Evolutionary conservation across 2,888 invertebrate genomes (phyloP).

Genomic region (Unio delphinus): DNA sequence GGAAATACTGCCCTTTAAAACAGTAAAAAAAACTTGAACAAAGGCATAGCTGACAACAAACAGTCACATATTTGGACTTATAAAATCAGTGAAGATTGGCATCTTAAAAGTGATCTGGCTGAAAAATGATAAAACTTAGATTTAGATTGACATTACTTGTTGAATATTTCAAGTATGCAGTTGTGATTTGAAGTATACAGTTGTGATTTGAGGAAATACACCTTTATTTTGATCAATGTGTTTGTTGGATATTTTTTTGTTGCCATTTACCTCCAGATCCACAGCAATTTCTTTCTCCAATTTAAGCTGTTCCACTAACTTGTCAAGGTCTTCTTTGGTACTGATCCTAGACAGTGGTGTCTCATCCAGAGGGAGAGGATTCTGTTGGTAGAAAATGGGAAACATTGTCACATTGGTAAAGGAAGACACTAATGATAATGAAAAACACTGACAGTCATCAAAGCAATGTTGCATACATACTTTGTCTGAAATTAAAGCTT

Average conservation of each 20-base stretch:
- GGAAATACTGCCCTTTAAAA: no score
- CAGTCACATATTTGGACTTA: no score
- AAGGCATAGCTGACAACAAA: no score
- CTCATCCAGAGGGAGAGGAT: conserved; percentile 75
- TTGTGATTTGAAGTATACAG: not conserved
- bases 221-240: not conserved
- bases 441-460: not conserved
- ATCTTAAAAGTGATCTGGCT: no score
- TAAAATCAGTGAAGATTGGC: no score
- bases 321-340: conserved; percentile 78
- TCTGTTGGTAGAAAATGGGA: conserved; percentile 52
- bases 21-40: no score
- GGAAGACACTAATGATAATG: not conserved
- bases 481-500: no score
- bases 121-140: no score
- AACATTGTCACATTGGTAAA: not conserved
- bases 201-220: not conserved
- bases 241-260: not conserved
- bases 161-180: not conserved
- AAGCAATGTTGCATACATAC: not conserved
- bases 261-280: conserved; percentile 78
- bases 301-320: conserved; percentile 80
- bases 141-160: not conserved
- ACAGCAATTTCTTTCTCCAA: conserved; percentile 85
- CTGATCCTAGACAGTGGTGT: conserved; percentile 82